Evolutionary conservation across 1,140 invertebrate genomes (phyloP), one percentile per base, ranked within the genome.

Genomic region (Cardiocondyla obscurior): DNA sequence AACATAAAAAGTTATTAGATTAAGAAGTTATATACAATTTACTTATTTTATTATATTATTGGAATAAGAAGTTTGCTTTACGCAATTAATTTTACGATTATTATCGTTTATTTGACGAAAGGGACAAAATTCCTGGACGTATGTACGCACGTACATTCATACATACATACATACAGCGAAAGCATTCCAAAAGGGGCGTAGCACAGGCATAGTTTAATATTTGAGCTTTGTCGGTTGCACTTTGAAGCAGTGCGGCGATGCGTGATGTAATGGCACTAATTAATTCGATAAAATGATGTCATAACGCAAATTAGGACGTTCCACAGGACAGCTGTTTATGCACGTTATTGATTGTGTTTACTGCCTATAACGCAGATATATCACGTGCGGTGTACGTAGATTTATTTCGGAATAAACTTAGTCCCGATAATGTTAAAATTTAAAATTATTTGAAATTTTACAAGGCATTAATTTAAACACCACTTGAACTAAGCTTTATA

Each of bases 211-310:
- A 36, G 16, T 77, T 77, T 77, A 77, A 77, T 39, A 67, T 77
- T 77, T 77, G 28, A 53, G 39, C 44, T 77, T 60, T 25, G 72
- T 51, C 7, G 42, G n/a, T 51, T 49, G 60, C 30, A n/a, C 73
- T 77, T 77, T 67, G 74, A 77, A 39, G 60, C 46, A 44, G 60
- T 39, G 62, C 74, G 6, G 33, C 46, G 44, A 77, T 65, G 73
- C 28, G 58, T 30, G 44, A 49, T 65, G 58, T 28, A 67, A 39
- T 2, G 12, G 30, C 60, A 51, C 46, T 77, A 77, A 77, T 77
- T 77, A 77, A 77, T 64, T 77, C 46, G 44, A 77, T 67, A 67
- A 77, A 77, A 77, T 67, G 60, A 77, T 77, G 60, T 51, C 33
- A 67, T 39, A 67, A 67, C 22, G 33, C 60, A 67, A 65, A 77